These are phyloP conservation scores for Lysandra coridon DNA, from an alignment of 2,888 invertebrate genomes.

Conservation along the genomic window DNA sequence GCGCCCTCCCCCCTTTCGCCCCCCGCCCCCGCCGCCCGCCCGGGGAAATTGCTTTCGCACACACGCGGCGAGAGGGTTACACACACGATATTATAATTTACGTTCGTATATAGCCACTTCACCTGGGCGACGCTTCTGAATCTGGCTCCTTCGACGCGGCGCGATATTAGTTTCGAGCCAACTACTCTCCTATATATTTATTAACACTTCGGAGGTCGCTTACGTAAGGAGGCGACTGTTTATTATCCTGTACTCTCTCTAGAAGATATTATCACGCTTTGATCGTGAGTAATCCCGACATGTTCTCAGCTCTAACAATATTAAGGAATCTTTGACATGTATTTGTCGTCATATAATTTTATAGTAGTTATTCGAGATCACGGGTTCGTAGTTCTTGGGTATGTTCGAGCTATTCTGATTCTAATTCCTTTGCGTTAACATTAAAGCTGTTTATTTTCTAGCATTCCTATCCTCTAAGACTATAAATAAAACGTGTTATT, in stretches of 20 bases:
- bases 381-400: not conserved
- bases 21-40: constrained; percentile 54
- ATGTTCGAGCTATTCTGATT: not conserved
- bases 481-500: not conserved
- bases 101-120: constrained; percentile 79
- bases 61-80: constrained; percentile 76
- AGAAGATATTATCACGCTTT: constrained; percentile 17
- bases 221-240: constrained; percentile 31
- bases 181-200: constrained; percentile 74
- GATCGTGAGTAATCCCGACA: constrained; percentile 23
- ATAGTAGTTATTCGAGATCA: not conserved
- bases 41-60: constrained; percentile 80
- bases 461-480: too few relatives aligned
- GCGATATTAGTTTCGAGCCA: constrained; percentile 78
- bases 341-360: not conserved
- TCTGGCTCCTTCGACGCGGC: constrained; percentile 80
- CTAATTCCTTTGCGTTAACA: not conserved
- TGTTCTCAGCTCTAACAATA: constrained; percentile 16
- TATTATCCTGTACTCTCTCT: constrained; percentile 15
- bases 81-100: constrained; percentile 81
- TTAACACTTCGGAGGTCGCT: constrained; percentile 60
- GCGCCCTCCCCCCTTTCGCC: constrained; percentile 53
- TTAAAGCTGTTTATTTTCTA: not conserved
- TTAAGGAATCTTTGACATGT: not conserved
- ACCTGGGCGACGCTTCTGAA: constrained; percentile 80